A percentile compares a stretch with the other conserved stretches of the same genome.
phyloP scores from a whole-genome alignment of 2,888 invertebrate genomes.

The Pachydiplax longipennis region DNA sequence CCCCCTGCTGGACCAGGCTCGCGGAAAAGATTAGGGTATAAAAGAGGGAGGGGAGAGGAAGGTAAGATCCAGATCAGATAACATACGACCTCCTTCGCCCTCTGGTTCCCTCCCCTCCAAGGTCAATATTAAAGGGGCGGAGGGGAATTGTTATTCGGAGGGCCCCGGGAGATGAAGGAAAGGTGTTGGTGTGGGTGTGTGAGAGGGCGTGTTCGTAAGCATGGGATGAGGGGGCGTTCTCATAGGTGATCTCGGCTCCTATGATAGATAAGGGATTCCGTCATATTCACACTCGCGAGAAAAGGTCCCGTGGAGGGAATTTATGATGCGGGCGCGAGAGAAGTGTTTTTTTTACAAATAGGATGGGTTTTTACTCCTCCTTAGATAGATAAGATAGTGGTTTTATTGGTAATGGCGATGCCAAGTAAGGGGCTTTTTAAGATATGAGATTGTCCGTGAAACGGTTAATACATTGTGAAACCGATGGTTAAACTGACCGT shows the following conservation, averaged over 20 bases:
- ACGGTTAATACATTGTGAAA: background rate
- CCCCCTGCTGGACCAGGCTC: background rate
- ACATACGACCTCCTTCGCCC: conserved; percentile 5
- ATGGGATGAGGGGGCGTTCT: background rate
- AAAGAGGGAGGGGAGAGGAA: background rate
- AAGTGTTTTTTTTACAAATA: background rate
- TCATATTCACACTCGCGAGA: background rate
- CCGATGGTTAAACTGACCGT: background rate
- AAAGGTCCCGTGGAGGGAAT: background rate
- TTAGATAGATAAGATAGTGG: background rate
- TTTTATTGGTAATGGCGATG: background rate
- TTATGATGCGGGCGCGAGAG: background rate
- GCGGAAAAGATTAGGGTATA: conserved; percentile 23
- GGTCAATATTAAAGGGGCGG: conserved; percentile 1
- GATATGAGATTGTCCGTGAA: background rate
- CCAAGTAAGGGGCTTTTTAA: background rate
- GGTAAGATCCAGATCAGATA: conserved; percentile 37
- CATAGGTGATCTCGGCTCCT: background rate
- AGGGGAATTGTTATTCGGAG: background rate
- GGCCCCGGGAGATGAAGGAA: background rate
- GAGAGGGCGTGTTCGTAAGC: background rate
- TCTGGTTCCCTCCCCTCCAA: background rate
- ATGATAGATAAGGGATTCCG: background rate
- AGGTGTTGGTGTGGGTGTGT: background rate
- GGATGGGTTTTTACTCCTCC: background rate